phyloP scores from a whole-genome alignment of 2,888 invertebrate species.

The Apamea anceps region DNA sequence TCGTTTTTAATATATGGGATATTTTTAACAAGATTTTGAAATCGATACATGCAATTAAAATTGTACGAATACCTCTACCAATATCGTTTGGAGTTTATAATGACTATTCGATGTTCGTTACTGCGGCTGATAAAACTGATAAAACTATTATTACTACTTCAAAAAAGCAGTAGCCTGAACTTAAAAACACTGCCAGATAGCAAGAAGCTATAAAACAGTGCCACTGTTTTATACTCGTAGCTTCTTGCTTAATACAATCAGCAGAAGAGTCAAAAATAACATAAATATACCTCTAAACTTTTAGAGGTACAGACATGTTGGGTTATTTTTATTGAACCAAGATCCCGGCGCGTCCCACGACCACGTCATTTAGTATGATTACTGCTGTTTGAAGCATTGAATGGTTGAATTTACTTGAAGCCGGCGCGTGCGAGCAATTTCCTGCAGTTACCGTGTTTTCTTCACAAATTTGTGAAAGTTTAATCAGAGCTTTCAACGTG shows the following conservation, averaged over 20 bases:
- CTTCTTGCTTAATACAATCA: neutral
- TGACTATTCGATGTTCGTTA: neutral
- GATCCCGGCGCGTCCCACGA: neutral
- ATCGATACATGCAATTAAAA: slow-evolving; percentile 7
- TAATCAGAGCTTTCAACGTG: slow-evolving; percentile 49
- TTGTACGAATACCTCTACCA: neutral
- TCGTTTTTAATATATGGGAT: neutral
- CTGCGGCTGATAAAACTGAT: neutral
- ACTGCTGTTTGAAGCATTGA: slow-evolving; percentile 49
- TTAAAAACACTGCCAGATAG: neutral
- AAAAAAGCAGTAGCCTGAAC: too few species aligned
- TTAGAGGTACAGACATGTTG: neutral
- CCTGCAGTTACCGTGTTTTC: slow-evolving; percentile 47
- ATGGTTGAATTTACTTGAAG: slow-evolving; percentile 40
- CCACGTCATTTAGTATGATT: slow-evolving; percentile 50
- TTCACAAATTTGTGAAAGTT: slow-evolving; percentile 57
- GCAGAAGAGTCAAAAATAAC: too few species aligned
- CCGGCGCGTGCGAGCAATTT: slow-evolving; percentile 58
- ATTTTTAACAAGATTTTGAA: slow-evolving; percentile 5
- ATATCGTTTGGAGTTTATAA: neutral
- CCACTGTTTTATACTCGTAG: too few species aligned
- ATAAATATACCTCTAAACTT: neutral
- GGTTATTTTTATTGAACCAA: slow-evolving; percentile 4
- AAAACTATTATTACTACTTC: neutral
- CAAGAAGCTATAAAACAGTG: too few species aligned